Evolutionary conservation across 2,888 invertebrate genomes (phyloP), one percentile per base, ranked within the genome.

Genomic region (Polyommatus iphigenia): DNA sequence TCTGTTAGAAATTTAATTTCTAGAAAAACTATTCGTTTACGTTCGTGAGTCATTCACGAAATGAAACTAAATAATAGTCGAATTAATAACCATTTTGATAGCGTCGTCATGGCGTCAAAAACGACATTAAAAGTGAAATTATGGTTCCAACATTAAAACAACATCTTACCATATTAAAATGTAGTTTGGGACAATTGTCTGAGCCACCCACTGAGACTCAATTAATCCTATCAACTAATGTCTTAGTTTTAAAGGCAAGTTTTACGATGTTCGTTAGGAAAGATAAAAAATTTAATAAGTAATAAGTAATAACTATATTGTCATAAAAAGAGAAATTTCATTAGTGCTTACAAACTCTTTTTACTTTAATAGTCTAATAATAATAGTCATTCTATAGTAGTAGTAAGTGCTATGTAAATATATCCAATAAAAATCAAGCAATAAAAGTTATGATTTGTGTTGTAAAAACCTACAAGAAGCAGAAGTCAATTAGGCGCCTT

Each of bases 171-270:
- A 80, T 81, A 82, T 79, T 73, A 80, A 85, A 83, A 79, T 80
- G 78, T 82, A 82, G 82, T 85, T 85, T 85, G 85, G 82, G 85
- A 86, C 87, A 88, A 88, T 90, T 91, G 87, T 85, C 83, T 86
- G 80, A 85, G 80, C 90, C 91, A 90, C 90, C 90, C 91, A 90
- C 86, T 83, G 85, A 77, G 86, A 82, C 82, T 92, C 90, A 92
- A 91, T 91, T 90, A 91, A 88, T 86, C 85, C 86, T 88, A 89
- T 91, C 89, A 90, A 87, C 84, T 83, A 81, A 54, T 24, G 46
- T 54, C 29, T 54, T 29, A 50, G 29, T 29, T 24, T 73, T 50
- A 54, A 54, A 15, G 54, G 15, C 54, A 24, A 29, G 29, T 32
- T 67, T 32, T 29, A 67, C 29, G 67, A 67, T 10, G 67, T 67